Conservation (phyloP, 2,888 invertebrate species). For the Heliconius charithonia region DNA sequence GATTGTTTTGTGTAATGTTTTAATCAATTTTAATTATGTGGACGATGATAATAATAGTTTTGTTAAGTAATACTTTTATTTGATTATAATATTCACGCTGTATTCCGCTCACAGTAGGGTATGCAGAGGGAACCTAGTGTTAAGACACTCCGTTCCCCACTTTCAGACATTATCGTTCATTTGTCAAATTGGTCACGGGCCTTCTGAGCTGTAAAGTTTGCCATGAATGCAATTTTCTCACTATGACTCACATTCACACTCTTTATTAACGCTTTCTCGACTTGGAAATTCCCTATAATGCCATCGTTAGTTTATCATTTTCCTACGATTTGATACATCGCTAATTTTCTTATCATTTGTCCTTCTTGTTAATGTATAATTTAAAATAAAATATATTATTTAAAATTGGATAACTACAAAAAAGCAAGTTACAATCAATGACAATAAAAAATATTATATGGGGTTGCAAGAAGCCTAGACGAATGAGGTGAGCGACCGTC, state of each 20-base stretch:
- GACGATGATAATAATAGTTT: too few species aligned
- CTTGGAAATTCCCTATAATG: slow-evolving; percentile 41
- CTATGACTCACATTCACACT: background rate
- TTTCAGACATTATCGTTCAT: background rate
- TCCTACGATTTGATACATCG: background rate
- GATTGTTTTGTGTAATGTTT: background rate
- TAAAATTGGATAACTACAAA: background rate
- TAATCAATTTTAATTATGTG: background rate
- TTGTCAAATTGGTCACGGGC: background rate
- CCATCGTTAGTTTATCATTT: slow-evolving; percentile 15
- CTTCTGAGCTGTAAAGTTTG: background rate
- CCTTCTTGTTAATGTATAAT: background rate
- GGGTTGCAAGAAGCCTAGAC: slow-evolving; percentile 37
- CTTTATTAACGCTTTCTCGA: slow-evolving; percentile 35
- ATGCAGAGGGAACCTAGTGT: too few species aligned
- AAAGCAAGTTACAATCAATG: background rate
- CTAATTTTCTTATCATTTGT: background rate
- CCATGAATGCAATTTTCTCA: background rate
- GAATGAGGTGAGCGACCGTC: slow-evolving; percentile 73
- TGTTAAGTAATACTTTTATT: background rate
- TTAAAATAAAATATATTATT: background rate
- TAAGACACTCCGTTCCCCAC: too few species aligned
- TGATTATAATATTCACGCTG: too few species aligned
- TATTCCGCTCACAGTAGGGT: too few species aligned
- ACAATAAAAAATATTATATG: slow-evolving; percentile 18